phyloP scores from a whole-genome alignment of 1,140 invertebrate genomes.

The Plectrocnemia conspersa region DNA sequence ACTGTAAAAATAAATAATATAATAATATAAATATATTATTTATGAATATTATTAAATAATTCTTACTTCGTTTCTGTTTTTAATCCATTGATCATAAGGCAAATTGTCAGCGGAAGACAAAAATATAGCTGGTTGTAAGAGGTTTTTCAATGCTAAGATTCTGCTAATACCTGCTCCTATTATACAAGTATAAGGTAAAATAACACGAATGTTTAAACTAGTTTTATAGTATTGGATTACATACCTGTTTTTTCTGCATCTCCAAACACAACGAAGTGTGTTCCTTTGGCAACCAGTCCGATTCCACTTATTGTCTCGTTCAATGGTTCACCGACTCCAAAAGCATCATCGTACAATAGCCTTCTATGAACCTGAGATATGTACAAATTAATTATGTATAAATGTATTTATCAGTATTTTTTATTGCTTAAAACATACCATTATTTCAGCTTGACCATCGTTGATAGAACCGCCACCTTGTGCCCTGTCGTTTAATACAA shows the following conservation, averaged over 20 bases:
- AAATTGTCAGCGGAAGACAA: slow-evolving; percentile 42
- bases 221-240: neutral
- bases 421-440: slow-evolving; percentile 52
- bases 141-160: slow-evolving; percentile 37
- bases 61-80: slow-evolving; percentile 45
- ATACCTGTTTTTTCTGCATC: slow-evolving; percentile 9
- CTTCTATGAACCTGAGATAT: slow-evolving; percentile 81
- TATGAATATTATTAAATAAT: too few relatives aligned
- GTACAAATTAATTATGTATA: too few relatives aligned
- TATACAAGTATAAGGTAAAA: too few relatives aligned
- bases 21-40: too few relatives aligned
- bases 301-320: slow-evolving; percentile 76
- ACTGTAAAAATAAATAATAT: slow-evolving; percentile 5
- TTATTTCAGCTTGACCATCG: slow-evolving; percentile 72
- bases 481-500: slow-evolving; percentile 78
- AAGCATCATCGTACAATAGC: slow-evolving; percentile 81
- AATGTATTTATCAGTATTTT: too few relatives aligned
- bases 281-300: slow-evolving; percentile 79
- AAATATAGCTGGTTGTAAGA: slow-evolving; percentile 48
- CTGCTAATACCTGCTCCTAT: slow-evolving; percentile 37
- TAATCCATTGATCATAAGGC: slow-evolving; percentile 45
- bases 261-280: slow-evolving; percentile 58
- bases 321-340: slow-evolving; percentile 88
- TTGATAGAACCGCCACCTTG: slow-evolving; percentile 79
- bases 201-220: neutral